Base-by-base conservation (phyloP, 2,888 invertebrate genomes). In the Xylota sylvarum region DNA sequence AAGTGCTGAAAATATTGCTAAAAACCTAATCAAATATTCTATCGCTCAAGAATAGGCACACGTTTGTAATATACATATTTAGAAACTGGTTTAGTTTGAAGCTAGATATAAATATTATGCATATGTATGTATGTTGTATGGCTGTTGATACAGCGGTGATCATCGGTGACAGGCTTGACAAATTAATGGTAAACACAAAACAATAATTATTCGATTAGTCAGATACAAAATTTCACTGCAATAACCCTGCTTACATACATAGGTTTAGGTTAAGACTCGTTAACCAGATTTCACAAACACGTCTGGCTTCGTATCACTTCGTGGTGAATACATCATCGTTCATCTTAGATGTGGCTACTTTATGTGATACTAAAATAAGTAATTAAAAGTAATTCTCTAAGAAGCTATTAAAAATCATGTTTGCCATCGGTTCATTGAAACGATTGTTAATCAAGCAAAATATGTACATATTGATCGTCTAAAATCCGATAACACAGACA, bases 21-120 rank as follows among this genome's bases (percentile, higher is more conserved):
- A 55, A 43, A 46, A 43, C 50, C 58, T 40, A 30, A 77, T 60
- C 35, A 62, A 43, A 69, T 40, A 60, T 69, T 70, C 50, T 43
- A 62, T 48, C 30, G 27, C 12, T 4, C 40, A 48, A 52, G 30
- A 65, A 65, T 50, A 30, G 48, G 52, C 69, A 58, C 70, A 69
- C 69, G 77, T 69, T 69, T 78, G 43, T 19, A 37, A 55, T 77
- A 43, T n/a, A n/a, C n/a, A n/a, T 62, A 32, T 43, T 60, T 23
- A 30, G 9, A 37, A 70, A 78, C 78, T 52, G 60, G 78, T 70
- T 78, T 69, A 17, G 7, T 48, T 30, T 14, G n/a, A 9, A 43
- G 17, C 19, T 32, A 64, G n/a, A 30, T 12, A 12, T 43, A 9
- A 14, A 27, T 30, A 5, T 3, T 46, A 10, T 27, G 14, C 62